Base-by-base conservation (phyloP, 2,888 invertebrate species). In the Endomychus coccineus region DNA sequence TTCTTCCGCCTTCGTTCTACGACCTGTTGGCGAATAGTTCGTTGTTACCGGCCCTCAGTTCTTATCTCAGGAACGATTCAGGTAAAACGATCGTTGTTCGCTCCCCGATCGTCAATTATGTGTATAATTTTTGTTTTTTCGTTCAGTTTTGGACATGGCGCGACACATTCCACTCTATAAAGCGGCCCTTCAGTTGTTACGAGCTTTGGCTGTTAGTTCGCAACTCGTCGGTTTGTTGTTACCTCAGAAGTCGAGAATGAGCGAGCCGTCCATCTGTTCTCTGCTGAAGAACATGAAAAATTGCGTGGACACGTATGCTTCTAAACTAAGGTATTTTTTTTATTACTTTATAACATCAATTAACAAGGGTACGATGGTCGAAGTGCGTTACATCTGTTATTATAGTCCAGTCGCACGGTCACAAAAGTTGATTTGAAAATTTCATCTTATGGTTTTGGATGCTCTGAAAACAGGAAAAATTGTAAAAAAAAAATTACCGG, bases 101-200 rank as follows among this genome's bases (percentile, higher is more conserved):
- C 11, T 17, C 3, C 16, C 11, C 15, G 12, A 30, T 33, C 24
- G 35, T 17, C 21, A 24, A 31, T 33, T 40, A 34, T 27, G 17
- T 44, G 43, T 19, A 14, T 21, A 9, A 23, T 23, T 36, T n/a
- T n/a, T n/a, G n/a, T n/a, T n/a, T n/a, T n/a, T n/a, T n/a, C n/a
- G n/a, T n/a, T n/a, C 62, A 71, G 94, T 94, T 49, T 69, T 95
- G 64, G 94, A 95, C 69, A 92, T 95, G 84, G 90, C 94, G n/a
- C 78, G 92, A 11, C 94, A 94, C 70, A 90, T 94, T 66, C 91
- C 92, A 15, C 73, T 94, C 52, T 94, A 94, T 69, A 78, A 85
- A 49, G 83, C 88, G 47, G 81, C 92, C 55, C 68, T 94, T 51
- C 81, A 84, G 49, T 68, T 89, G 45, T 73, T 91, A 43, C 76